These are phyloP conservation scores for human DNA, from an alignment of 2,113 vertebrate genomes.

Conservation along the genomic window DNA sequence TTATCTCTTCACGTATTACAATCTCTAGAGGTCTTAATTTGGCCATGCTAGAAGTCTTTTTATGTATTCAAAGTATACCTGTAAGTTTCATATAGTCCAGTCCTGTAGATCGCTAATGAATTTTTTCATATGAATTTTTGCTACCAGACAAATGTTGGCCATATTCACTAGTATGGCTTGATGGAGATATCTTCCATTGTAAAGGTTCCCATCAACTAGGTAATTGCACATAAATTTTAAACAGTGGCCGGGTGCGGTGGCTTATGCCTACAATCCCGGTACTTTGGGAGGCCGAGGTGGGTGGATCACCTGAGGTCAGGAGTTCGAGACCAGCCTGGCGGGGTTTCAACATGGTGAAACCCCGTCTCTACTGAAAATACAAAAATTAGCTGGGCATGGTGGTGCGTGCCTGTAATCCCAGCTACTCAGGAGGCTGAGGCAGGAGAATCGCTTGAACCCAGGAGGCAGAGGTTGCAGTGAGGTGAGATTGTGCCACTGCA, in stretches of 20 bases:
- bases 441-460: no score
- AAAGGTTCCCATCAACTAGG: neutral
- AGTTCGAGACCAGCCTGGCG: no score
- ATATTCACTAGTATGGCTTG: neutral
- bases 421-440: no score
- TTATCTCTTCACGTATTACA: neutral
- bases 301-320: no score
- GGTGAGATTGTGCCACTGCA: fast-evolving
- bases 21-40: neutral
- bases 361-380: no score
- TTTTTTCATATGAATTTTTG: neutral
- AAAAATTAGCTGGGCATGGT: no score
- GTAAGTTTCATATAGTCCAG: neutral
- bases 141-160: neutral
- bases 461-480: no score
- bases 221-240: neutral
- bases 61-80: neutral
- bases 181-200: neutral
- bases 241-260: fast-evolving
- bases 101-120: neutral
- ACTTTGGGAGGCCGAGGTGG: no score
- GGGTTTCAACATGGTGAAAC: no score
- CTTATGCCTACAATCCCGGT: no score
- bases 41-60: neutral
- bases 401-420: no score